Evolutionary conservation across 2,797 vertebrate genomes (phyloP).

Genomic region (Typhlichthys eigenmanni): DNA sequence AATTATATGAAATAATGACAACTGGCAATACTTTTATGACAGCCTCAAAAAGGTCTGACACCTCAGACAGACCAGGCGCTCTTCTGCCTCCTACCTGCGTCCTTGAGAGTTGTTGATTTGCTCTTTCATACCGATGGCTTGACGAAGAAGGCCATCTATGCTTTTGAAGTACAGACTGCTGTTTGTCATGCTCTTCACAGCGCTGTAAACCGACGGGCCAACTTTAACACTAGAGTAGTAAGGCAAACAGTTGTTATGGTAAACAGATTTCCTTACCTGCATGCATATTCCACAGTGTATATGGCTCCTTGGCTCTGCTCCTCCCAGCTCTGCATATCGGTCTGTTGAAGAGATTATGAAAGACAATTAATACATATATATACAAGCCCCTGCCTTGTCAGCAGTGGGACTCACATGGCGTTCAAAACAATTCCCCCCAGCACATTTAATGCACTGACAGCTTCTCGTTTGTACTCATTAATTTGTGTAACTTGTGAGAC

Average conservation of each 20-base stretch:
- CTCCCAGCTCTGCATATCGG: conserved; percentile 98
- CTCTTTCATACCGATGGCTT: conserved; percentile 87
- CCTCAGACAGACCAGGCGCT: background rate
- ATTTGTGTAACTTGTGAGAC: no score
- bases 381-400: no score
- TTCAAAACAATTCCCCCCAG: no score
- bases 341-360: conserved; percentile 68
- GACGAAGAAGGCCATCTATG: conserved; percentile 89
- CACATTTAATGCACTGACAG: no score
- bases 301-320: conserved; percentile 97
- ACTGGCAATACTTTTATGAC: conserved; percentile 1
- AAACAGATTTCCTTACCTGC: conserved; percentile 79
- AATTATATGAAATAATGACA: background rate
- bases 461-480: no score
- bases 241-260: background rate
- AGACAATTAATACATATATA: background rate
- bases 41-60: background rate
- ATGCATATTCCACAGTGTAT: conserved; percentile 94
- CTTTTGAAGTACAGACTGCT: conserved; percentile 93
- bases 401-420: no score
- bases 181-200: conserved; percentile 93
- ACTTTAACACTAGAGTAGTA: background rate
- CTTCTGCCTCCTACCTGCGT: conserved; percentile 83
- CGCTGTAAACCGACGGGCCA: conserved; percentile 71
- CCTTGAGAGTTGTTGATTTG: conserved; percentile 84